Evolutionary conservation across 2,113 vertebrate species (phyloP), one percentile per base, ranked within the genome.

Genomic region (Saguinus midas): DNA sequence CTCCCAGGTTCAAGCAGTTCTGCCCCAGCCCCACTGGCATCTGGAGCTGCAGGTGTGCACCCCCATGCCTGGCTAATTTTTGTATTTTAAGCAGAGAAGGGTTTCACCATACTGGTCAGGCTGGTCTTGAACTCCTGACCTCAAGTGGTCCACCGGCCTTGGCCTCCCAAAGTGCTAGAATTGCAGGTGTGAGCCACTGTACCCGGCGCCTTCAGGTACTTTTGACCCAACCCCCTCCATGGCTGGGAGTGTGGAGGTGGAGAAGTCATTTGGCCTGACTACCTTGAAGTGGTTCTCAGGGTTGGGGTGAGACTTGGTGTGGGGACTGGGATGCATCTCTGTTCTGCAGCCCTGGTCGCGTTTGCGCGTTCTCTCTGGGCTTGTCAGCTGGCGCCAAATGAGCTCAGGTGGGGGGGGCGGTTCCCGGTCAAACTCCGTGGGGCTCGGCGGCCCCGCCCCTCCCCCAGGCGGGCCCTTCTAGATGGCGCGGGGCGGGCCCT

Each of bases 381-480:
- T 64, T n/a, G 45, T 52, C 61, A 4, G 18, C 40, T 40, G 32
- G 43, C 9, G 8, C n/a, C 55, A 27, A 37, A 43, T 68, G 92
- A 78, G 78, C n/a, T 1, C 20, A 25, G 16, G 55, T 61, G 40
- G 5, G 7, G 40, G 81, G 6, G 27, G 52, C 10, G 18, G 58
- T 12, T 5, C 1, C 1, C 6, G 4, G 64, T 29, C 50, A 16
- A 14, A 52, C 16, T 32, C 35, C 0, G 75, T 48, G 1, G 27
- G 75, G 25, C 43, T 45, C 8, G 1, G 37, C 0, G 29, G 93
- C 90, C 52, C 73, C 66, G 21, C 72, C 94, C 87, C 10, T 4
- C 90, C 20, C 85, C 57, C 12, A n/a, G 68, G 90, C 90, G 72
- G 90, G 94, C 68, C 80, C n/a, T 32, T 16, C n/a, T 66, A 3